Conservation (phyloP, 2,113 vertebrate genomes). For the Ciconia maguari region DNA sequence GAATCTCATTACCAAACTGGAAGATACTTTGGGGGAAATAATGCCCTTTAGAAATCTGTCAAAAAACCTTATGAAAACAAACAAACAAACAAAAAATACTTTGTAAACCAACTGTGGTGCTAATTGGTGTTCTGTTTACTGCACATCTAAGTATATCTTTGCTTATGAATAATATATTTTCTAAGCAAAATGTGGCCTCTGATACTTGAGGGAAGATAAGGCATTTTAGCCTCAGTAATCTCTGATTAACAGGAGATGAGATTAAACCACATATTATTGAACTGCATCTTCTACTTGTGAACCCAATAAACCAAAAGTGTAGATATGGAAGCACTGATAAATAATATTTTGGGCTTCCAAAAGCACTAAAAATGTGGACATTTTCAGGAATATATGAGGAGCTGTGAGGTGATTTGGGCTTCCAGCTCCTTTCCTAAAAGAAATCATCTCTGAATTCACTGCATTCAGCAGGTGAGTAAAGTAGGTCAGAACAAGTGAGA, state of each 20-base stretch:
- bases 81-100: conserved; percentile 25
- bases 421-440: neutral
- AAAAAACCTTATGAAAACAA: conserved; percentile 35
- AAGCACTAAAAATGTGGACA: neutral
- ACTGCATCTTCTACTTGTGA: neutral
- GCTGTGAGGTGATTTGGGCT: neutral
- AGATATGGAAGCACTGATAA: neutral
- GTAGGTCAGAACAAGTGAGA: neutral
- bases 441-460: neutral
- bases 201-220: neutral
- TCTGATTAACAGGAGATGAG: neutral
- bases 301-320: neutral
- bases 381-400: neutral
- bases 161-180: conserved; percentile 32
- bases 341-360: neutral
- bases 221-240: neutral
- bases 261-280: neutral
- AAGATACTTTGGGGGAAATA: conserved; percentile 13
- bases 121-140: neutral
- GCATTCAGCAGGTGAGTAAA: neutral
- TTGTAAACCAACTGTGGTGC: neutral
- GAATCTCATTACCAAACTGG: conserved; percentile 22
- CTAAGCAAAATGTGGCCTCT: neutral
- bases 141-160: conserved; percentile 3
- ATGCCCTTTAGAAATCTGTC: conserved; percentile 51